Base-by-base conservation (phyloP, 2,797 vertebrate species). In the Sparus aurata region DNA sequence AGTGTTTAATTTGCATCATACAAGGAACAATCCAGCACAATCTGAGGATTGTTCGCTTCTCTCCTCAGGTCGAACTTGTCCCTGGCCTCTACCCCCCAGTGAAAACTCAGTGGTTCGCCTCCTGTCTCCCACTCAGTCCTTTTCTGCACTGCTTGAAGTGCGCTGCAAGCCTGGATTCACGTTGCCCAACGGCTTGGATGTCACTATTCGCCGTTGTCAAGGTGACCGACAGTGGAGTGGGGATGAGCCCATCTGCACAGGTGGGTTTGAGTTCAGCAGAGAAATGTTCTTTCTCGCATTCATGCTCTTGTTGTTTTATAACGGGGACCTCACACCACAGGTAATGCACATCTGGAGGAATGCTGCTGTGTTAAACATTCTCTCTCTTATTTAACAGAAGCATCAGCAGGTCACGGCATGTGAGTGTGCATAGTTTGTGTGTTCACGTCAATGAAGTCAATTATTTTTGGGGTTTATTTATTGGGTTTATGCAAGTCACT, bases 181-280 rank as follows among this genome's bases (percentile, higher is more conserved):
- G 16, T 87, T 95, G 87, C 87, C 91, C 65, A 91, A 60, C 9
- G 94, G 95, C 79, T 70, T 94, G 81, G 93, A 95, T 65, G 85
- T 70, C 66, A 88, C 86, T 34, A 90, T 95, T 69, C 96, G 95
- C 75, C 95, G 94, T 91, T 97, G 96, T 85, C 96, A 97, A 87
- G 96, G 95, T 73, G 96, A 97, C 91, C 89, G 94, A 23, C 95
- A 93, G 86, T 96, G 96, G 96, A 97, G 96, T 72, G 94, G 95
- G 46, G 93, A 94, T 45, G 91, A 95, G 82, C 94, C 94, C 70
- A 61, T 88, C 73, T 97, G 96, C 92, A 90, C 89, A 93, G 95
- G 96, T 96, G 93, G 82, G 92, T 88, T 66, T 69, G 41, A 84
- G 71, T 67, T 79, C 62, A 46, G 4, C 12, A 54, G 15, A 34